phyloP scores from a whole-genome alignment of 2,888 invertebrate species.

The Meiosimyza decipiens region DNA sequence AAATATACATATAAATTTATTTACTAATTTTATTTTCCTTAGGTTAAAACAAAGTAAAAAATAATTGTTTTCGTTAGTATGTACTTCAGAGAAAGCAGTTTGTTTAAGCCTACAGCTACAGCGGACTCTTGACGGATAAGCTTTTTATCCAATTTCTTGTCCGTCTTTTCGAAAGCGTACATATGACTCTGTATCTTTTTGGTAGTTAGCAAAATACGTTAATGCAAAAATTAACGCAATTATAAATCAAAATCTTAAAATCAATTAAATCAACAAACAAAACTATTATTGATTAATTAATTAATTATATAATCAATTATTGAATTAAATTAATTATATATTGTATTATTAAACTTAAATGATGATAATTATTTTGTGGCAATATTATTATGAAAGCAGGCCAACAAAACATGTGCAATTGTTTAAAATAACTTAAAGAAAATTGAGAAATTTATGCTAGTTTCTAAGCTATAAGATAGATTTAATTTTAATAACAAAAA shows the following conservation, averaged over 20 bases:
- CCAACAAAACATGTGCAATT: conserved; percentile 35
- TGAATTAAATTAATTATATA: conserved; percentile 23
- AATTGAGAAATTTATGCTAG: too few relatives aligned
- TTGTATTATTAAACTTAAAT: conserved; percentile 7
- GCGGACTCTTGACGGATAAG: too few relatives aligned
- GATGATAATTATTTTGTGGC: conserved; percentile 10
- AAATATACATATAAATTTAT: not conserved
- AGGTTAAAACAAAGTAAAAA: too few relatives aligned
- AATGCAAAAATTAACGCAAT: conserved; percentile 53
- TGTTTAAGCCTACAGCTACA: too few relatives aligned
- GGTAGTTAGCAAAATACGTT: conserved; percentile 58
- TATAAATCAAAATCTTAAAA: conserved; percentile 37
- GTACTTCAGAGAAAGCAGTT: too few relatives aligned
- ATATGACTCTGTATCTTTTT: conserved; percentile 33
- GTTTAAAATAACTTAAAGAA: conserved; percentile 15
- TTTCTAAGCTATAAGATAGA: too few relatives aligned
- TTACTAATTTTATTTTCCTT: too few relatives aligned
- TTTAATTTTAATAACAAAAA: too few relatives aligned
- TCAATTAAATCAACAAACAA: conserved; percentile 15
- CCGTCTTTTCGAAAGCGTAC: not conserved
- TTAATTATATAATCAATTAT: conserved; percentile 26
- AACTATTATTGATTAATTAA: conserved; percentile 19
- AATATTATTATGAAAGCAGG: conserved; percentile 23
- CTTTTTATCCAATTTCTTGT: not conserved
- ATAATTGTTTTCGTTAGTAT: too few relatives aligned